Evolutionary conservation across 2,113 vertebrate genomes (phyloP).

Genomic region (Oostethus manadensis): DNA sequence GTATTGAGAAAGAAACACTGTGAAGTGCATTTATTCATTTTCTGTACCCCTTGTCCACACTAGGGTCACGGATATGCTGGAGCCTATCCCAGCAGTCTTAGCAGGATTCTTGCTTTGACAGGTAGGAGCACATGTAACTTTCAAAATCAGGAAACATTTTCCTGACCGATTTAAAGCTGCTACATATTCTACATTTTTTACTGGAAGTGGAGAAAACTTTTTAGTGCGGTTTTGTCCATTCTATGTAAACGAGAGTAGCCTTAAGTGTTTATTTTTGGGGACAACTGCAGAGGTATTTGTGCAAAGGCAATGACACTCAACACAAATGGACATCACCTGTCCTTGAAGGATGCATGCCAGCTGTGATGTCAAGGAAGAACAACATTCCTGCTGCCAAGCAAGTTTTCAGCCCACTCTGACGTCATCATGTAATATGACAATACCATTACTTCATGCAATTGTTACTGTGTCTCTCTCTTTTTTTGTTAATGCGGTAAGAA

Average conservation of each 20-base stretch:
- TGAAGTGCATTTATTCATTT: too few species aligned
- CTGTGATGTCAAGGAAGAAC: slow-evolving; percentile 27
- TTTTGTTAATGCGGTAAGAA: neutral
- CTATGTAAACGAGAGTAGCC: slow-evolving; percentile 10
- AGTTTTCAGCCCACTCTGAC: neutral
- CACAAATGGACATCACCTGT: slow-evolving; percentile 41
- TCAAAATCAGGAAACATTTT: slow-evolving; percentile 46
- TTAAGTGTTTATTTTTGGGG: slow-evolving; percentile 13
- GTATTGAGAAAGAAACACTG: too few species aligned
- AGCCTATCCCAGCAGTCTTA: too few species aligned
- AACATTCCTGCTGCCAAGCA: slow-evolving; percentile 11
- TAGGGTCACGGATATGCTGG: too few species aligned
- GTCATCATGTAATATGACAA: slow-evolving; percentile 1
- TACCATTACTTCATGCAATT: neutral
- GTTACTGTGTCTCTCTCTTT: neutral
- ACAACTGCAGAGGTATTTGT: slow-evolving; percentile 18
- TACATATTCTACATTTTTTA: slow-evolving; percentile 38
- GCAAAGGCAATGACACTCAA: slow-evolving; percentile 9
- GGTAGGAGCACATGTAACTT: too few species aligned
- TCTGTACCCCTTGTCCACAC: too few species aligned
- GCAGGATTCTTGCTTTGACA: too few species aligned
- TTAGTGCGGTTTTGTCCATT: slow-evolving; percentile 19
- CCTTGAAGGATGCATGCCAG: slow-evolving; percentile 19
- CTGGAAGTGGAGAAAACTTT: slow-evolving; percentile 11
- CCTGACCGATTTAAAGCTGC: slow-evolving; percentile 54